Evolutionary conservation across 2,797 vertebrate species (phyloP).

Genomic region (Tachyglossus aculeatus): DNA sequence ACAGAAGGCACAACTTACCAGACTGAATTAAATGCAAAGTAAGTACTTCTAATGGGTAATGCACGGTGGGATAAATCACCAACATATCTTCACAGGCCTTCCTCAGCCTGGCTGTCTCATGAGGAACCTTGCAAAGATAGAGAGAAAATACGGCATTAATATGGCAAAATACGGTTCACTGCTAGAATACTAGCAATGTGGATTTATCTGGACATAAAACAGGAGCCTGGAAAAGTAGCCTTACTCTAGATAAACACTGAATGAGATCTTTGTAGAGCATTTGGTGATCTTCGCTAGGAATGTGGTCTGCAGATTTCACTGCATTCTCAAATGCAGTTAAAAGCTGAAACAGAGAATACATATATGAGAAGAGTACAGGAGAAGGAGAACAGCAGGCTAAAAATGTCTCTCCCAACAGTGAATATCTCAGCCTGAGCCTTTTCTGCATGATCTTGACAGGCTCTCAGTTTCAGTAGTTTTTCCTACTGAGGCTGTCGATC

Average conservation of each 20-base stretch:
- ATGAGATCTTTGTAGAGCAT: constrained; percentile 84
- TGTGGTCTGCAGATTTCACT: constrained; percentile 74
- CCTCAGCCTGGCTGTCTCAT: constrained; percentile 82
- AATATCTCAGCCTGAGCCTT: too few species aligned
- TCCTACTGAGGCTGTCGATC: background rate
- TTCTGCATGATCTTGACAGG: background rate
- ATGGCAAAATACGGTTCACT: background rate
- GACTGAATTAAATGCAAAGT: constrained; percentile 82
- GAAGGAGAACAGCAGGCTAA: too few species aligned
- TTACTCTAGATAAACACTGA: constrained; percentile 88
- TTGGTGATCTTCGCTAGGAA: constrained; percentile 87
- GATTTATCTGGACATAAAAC: background rate
- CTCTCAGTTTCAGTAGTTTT: background rate
- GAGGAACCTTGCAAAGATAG: constrained; percentile 77
- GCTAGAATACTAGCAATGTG: background rate
- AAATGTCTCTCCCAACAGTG: too few species aligned
- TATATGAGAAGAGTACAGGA: too few species aligned
- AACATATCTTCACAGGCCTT: constrained; percentile 85
- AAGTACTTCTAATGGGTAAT: constrained; percentile 88
- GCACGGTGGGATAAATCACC: constrained; percentile 78
- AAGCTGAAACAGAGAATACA: constrained; percentile 80
- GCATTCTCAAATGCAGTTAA: constrained; percentile 88
- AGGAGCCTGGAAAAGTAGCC: constrained; percentile 29
- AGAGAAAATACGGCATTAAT: constrained; percentile 22
- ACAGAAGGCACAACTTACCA: constrained; percentile 74